Evolutionary conservation across 35 echinoderm and acorn worm species (phyloP).

Genomic region (Nesometra sesokonis): DNA sequence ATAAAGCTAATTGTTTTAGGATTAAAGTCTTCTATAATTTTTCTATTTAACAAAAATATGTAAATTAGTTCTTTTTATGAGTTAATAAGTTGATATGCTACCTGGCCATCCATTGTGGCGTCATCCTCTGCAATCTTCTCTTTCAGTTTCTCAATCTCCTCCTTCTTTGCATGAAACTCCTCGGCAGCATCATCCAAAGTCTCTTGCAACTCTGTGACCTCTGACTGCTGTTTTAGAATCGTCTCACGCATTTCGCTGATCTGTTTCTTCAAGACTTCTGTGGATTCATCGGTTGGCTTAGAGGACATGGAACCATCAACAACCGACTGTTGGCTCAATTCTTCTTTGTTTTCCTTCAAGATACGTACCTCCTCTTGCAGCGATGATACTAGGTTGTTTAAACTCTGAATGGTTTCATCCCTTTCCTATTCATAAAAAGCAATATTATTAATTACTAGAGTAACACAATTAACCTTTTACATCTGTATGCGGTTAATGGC

Average conservation of each 20-base stretch:
- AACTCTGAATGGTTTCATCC: not conserved
- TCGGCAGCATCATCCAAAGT: not conserved
- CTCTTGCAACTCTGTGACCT: conserved; percentile 22
- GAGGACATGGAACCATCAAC: not conserved
- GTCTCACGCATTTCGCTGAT: not conserved
- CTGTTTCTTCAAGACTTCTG: not conserved
- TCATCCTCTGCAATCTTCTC: conserved; percentile 11
- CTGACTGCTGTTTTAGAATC: not conserved
- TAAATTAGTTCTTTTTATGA: too few relatives aligned
- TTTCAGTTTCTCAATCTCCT: conserved; percentile 9
- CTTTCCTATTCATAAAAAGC: not conserved
- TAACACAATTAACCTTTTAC: too few relatives aligned
- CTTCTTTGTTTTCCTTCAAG: not conserved
- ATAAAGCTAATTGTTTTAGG: too few relatives aligned
- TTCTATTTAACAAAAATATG: too few relatives aligned
- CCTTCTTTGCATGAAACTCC: not conserved
- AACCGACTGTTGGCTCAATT: not conserved
- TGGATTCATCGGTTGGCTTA: not conserved
- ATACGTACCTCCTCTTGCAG: not conserved
- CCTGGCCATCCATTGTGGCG: conserved; percentile 6
- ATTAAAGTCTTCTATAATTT: too few relatives aligned
- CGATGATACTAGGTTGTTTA: not conserved
- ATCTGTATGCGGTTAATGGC: too few relatives aligned
- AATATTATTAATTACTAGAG: too few relatives aligned
- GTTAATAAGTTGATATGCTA: too few relatives aligned